Conservation (phyloP, 37 sponge, comb jelly and placozoan genomes). For the Ephydatia muelleri region DNA sequence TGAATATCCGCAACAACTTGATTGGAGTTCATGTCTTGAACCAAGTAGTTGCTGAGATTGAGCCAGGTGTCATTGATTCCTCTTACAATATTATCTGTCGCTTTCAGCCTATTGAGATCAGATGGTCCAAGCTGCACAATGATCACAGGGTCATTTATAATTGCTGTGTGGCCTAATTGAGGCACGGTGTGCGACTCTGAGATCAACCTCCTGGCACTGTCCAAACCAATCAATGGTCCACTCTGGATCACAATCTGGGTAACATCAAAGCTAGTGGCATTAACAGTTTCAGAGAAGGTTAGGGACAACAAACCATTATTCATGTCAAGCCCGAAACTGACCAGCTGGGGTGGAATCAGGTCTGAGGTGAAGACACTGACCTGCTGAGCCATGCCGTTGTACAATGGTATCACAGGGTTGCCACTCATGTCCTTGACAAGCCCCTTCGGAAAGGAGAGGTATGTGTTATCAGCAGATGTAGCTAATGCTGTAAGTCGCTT, state of each 20-base stretch:
- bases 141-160: slow-evolving; percentile 31
- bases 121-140: slow-evolving; percentile 41
- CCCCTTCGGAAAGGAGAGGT: slow-evolving; percentile 32
- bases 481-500: slow-evolving; percentile 59
- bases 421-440: slow-evolving; percentile 77
- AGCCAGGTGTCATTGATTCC: slow-evolving; percentile 66
- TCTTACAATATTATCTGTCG: slow-evolving; percentile 59
- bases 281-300: slow-evolving; percentile 81
- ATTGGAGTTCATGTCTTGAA: slow-evolving; percentile 76
- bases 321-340: slow-evolving; percentile 63
- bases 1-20: slow-evolving; percentile 50
- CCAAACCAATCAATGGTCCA: slow-evolving; percentile 23
- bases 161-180: not conserved
- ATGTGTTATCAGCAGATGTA: slow-evolving; percentile 49
- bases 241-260: slow-evolving; percentile 61
- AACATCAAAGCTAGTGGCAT: slow-evolving; percentile 68
- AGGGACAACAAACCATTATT: slow-evolving; percentile 52
- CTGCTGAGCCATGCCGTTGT: slow-evolving; percentile 57
- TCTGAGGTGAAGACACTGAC: slow-evolving; percentile 59
- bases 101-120: slow-evolving; percentile 74
- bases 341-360: slow-evolving; percentile 44
- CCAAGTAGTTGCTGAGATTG: slow-evolving; percentile 30
- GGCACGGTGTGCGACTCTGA: slow-evolving; percentile 19
- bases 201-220: slow-evolving; percentile 50
- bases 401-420: slow-evolving; percentile 51